Evolutionary conservation across 2,797 vertebrate species (phyloP), one percentile per base, ranked within the genome.

Genomic region (Antennarius maculatus): DNA sequence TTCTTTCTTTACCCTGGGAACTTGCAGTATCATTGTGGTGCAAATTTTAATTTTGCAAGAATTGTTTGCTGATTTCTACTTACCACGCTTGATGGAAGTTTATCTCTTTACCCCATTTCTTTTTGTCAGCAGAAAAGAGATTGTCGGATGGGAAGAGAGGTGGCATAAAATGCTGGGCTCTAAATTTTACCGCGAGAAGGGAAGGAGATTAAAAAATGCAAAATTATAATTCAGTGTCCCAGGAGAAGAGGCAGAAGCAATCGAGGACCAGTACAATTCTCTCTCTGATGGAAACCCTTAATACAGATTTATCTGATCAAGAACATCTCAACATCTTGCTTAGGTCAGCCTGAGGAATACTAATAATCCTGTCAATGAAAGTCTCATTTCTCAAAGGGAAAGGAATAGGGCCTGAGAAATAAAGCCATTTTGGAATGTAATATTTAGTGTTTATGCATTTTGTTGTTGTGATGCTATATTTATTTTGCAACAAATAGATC

Each of bases 221-320:
- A 86, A 87, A 73, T 87, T 79, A 70, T 76, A 78, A 85, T 84
- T 82, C 78, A 56, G 61, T 50, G 18, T 87, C 87, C 78, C 77
- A 0, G 29, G 62, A 81, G 77, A 77, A 49, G 53, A 69, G 69
- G 80, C 59, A 68, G 71, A 65, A 61, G 80, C 86, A 66, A 71
- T 50, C 53, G 62, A 74, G 84, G 74, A 77, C 80, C 77, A 83
- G 66, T 89, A 88, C 89, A 88, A 91, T 90, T 90, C 83, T 81
- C 59, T 71, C 59, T 71, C 69, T 83, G 80, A 89, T 91, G 85
- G 89, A 91, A 88, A 90, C 83, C 81, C 82, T 81, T 89, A 88
- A 90, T 90, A 71, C 81, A 85, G 82, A 89, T 91, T 91, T 83
- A 91, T 90, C 83, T 89, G 88, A 89, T 91, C 87, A 89, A 86